These are phyloP conservation scores for Erythrolamprus reginae DNA, from an alignment of 2,113 vertebrate genomes.

Conservation along the genomic window DNA sequence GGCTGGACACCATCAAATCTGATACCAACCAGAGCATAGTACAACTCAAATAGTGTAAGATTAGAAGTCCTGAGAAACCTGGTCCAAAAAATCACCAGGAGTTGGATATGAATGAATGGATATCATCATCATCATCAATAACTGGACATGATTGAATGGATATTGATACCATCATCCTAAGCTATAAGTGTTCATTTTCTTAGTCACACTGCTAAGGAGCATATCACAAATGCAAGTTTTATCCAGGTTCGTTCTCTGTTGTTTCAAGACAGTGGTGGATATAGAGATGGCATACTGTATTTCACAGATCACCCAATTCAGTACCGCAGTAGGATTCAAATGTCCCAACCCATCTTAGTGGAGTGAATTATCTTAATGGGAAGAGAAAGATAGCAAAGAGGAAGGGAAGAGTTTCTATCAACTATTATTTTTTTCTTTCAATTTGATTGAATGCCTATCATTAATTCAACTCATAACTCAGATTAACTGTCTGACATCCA, in stretches of 20 bases:
- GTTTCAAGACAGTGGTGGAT: constrained; percentile 30
- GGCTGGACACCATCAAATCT: not conserved
- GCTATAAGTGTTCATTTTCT: constrained; percentile 51
- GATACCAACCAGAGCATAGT: not conserved
- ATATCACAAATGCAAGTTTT: constrained; percentile 33
- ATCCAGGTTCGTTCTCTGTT: not conserved
- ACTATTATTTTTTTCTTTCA: constrained; percentile 43
- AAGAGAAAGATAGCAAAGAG: rapidly evolving
- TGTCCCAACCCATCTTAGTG: constrained; percentile 30
- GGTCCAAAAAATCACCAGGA: not conserved
- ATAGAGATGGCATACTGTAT: constrained; percentile 26
- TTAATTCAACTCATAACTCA: constrained; percentile 53
- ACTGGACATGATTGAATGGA: not conserved
- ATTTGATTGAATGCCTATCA: constrained; percentile 46
- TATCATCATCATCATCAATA: not conserved
- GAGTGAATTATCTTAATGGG: constrained; percentile 16
- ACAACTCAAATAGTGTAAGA: not conserved
- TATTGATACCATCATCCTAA: not conserved
- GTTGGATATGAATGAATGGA: not conserved
- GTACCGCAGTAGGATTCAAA: constrained; percentile 36
- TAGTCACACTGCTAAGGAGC: constrained; percentile 36
- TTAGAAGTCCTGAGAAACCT: not conserved
- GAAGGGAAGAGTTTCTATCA: constrained; percentile 39
- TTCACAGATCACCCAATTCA: not conserved
- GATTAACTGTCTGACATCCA: constrained; percentile 47